A percentile compares a stretch with the other conserved stretches of the same genome.
Conservation (phyloP, 1,140 invertebrate genomes). For the Mylabris phalerata region DNA sequence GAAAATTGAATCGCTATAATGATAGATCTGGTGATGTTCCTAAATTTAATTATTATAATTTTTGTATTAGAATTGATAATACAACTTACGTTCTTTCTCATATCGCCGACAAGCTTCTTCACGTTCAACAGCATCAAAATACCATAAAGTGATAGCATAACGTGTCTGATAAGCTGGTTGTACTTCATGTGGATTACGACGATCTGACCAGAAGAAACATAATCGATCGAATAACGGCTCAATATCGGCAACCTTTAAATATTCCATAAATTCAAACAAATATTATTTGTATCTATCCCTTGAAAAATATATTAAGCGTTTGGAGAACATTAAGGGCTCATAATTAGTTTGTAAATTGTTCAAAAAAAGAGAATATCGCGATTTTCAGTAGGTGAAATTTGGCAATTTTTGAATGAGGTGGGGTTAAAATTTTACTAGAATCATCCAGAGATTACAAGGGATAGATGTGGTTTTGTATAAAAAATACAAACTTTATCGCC, state of each 20-base stretch:
- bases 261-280: no score
- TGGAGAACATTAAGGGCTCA: no score
- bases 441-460: no score
- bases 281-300: no score
- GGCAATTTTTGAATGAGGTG: no score
- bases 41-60: no score
- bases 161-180: constrained; percentile 81
- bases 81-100: constrained; percentile 49
- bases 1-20: no score
- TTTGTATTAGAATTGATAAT: neutral
- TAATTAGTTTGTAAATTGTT: no score
- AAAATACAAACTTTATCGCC: constrained; percentile 43
- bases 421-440: constrained; percentile 23
- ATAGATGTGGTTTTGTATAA: neutral
- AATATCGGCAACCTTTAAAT: constrained; percentile 73
- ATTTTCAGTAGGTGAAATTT: no score
- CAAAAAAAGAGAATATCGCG: no score
- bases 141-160: constrained; percentile 95
- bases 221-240: constrained; percentile 89
- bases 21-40: no score
- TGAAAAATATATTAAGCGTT: no score
- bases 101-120: constrained; percentile 63
- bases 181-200: constrained; percentile 94
- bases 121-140: constrained; percentile 83
- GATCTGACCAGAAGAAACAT: constrained; percentile 96